Evolutionary conservation across 92 coral and sea anemone genomes (phyloP).

Genomic region (Phenganax subtilis): DNA sequence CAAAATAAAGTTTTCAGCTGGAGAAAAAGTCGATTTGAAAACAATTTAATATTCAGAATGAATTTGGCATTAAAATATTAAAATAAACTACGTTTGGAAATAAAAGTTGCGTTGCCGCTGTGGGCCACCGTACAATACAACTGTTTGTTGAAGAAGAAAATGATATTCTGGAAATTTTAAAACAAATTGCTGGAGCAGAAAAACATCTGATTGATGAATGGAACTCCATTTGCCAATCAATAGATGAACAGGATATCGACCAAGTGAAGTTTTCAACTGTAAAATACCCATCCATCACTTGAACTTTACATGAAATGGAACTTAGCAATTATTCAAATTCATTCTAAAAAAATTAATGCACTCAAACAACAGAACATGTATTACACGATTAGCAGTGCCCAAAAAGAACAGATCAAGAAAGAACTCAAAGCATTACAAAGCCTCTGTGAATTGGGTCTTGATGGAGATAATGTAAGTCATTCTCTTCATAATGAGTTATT

Average conservation of each 20-base stretch:
- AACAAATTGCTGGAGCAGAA: not conserved
- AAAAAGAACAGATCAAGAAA: conserved; percentile 2
- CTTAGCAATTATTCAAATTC: not conserved
- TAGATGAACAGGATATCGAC: conserved; percentile 14
- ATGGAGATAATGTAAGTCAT: not conserved
- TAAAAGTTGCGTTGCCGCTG: no score
- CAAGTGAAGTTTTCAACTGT: conserved; percentile 1
- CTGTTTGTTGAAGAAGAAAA: not conserved
- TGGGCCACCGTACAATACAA: not conserved
- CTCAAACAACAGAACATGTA: not conserved
- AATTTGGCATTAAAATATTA: not conserved
- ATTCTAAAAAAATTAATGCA: not conserved
- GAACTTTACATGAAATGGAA: conserved; percentile 8
- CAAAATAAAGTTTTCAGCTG: not conserved
- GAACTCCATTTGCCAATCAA: not conserved
- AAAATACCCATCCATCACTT: conserved; percentile 9
- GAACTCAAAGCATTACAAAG: not conserved
- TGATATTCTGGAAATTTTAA: not conserved
- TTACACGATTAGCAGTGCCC: not conserved
- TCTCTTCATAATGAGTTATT: not conserved
- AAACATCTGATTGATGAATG: not conserved
- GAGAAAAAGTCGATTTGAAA: not conserved
- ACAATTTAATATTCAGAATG: not conserved
- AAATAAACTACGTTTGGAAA: no score
- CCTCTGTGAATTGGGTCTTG: not conserved